Percentiles rank a stretch among this genome's conserved stretches.
phyloP scores from a whole-genome alignment of 2,797 vertebrate genomes.

The Pachyuromys duprasi region DNA sequence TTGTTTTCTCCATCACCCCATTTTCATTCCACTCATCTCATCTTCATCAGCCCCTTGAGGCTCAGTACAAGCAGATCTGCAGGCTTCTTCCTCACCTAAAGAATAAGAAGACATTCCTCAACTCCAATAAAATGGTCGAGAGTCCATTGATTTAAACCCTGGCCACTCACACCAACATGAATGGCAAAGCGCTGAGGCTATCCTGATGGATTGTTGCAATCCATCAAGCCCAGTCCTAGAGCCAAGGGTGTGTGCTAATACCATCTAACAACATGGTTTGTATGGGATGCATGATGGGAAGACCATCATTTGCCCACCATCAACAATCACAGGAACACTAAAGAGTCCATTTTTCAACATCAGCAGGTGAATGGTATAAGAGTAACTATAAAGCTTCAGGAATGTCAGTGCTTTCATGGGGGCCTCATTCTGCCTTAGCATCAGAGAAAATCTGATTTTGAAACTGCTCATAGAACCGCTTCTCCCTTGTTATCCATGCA shows the following conservation, averaged over 20 bases:
- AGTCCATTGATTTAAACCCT: background rate
- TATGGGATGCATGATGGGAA: background rate
- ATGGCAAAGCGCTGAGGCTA: background rate
- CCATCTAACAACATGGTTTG: background rate
- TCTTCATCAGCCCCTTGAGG: background rate
- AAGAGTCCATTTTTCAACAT: background rate
- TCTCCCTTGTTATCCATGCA: background rate
- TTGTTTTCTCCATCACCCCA: background rate
- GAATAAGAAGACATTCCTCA: background rate
- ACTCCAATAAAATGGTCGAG: background rate
- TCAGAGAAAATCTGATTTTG: background rate
- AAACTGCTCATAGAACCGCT: background rate
- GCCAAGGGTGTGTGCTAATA: background rate
- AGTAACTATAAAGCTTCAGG: background rate
- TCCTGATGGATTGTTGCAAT: background rate
- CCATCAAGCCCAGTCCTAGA: background rate
- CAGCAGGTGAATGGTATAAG: background rate
- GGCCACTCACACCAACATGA: background rate
- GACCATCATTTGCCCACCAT: background rate
- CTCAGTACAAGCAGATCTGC: background rate
- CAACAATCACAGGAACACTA: background rate
- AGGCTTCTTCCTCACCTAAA: background rate
- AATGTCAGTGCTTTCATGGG: background rate
- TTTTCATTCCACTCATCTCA: background rate
- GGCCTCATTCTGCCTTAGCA: background rate